Evolutionary conservation across 2,797 vertebrate genomes (phyloP), one percentile per base, ranked within the genome.

Genomic region (Coccyzus lansbergi): DNA sequence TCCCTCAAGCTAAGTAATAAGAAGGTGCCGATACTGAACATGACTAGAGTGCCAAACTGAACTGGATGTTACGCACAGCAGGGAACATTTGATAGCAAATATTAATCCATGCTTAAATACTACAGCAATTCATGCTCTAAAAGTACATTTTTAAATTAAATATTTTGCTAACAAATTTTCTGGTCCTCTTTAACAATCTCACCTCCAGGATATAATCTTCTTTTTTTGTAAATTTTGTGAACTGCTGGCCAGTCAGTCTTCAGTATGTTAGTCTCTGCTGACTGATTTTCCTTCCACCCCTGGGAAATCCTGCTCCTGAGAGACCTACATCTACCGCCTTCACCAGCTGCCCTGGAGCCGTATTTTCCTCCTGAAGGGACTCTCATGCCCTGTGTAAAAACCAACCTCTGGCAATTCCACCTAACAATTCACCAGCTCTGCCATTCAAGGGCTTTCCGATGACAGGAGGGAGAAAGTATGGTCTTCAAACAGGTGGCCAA

Each of bases 91-190:
- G 58, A 91, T 42, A 86, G 69, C 40, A 92, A 93, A 75, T 89
- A 95, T 51, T 85, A 87, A 92, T 69, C 62, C 69, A 68, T 6
- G 58, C 51, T 81, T 91, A 93, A 83, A 85, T 64, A 69, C 31
- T 44, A 62, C 9, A 22, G 58, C 38, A 83, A 81, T 72, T 79
- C 44, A 55, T 65, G 44, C 33, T 69, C 84, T 74, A 48, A 81
- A 95, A 91, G 42, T 53, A 81, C 6, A 25, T 58, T 91, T 91
- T 76, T 4, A 75, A 85, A 72, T 93, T 86, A 71, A 78, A 82
- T 48, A 72, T 22, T 53, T 9, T 36, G 69, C 31, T 83, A 86
- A 83, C 33, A 67, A 76, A 38, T 69, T 76, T 79, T 90, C 59
- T 59, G 51, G 7, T 38, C 36, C 6, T 62, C 58, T 88, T 78